These are phyloP conservation scores for Dendrocopos noguchii DNA, from an alignment of 2,113 vertebrate species.

Conservation along the genomic window DNA sequence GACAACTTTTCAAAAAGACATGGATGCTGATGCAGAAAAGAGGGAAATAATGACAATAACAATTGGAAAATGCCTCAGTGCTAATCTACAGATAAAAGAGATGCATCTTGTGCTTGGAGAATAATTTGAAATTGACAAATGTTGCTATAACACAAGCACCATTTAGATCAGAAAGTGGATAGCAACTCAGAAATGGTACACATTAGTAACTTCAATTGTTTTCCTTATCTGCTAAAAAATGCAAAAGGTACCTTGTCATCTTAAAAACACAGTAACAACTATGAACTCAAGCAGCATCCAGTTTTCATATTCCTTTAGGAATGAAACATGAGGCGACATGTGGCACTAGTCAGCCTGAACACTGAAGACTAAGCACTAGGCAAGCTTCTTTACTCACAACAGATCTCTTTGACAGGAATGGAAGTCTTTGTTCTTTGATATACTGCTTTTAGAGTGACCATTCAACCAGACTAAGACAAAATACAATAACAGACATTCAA, in stretches of 20 bases:
- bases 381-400: neutral
- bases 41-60: neutral
- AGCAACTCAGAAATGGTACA: neutral
- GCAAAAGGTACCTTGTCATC: conserved; percentile 39
- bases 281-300: neutral
- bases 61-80: neutral
- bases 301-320: neutral
- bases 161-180: conserved; percentile 50
- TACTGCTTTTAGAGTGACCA: neutral
- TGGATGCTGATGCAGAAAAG: neutral
- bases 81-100: neutral
- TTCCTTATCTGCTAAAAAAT: conserved; percentile 9
- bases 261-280: neutral
- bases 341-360: neutral
- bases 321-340: conserved; percentile 11
- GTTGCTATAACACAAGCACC: conserved; percentile 2
- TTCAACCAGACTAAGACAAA: neutral
- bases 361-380: neutral
- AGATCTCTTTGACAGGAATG: neutral
- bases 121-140: conserved; percentile 55
- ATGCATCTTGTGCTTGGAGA: neutral
- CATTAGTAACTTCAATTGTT: conserved; percentile 44
- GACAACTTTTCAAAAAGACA: neutral
- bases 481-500: neutral
- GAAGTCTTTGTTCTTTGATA: neutral